Evolutionary conservation across 2,888 invertebrate genomes (phyloP).

Genomic region (Candidula unifasciata): DNA sequence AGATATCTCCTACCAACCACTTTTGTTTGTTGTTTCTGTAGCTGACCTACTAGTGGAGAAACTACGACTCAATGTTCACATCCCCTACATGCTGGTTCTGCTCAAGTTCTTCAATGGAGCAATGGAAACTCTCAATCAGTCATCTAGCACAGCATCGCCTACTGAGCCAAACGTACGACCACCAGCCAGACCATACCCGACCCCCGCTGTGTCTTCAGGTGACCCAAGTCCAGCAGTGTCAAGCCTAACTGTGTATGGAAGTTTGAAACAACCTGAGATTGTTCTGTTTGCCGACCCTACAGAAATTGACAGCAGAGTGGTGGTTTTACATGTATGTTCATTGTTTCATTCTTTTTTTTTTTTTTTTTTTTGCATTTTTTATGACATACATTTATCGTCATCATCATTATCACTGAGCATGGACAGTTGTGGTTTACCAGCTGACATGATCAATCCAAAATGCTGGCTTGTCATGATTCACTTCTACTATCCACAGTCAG

Average conservation of each 20-base stretch:
- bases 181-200: conserved; percentile 4
- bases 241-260: conserved; percentile 84
- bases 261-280: conserved; percentile 87
- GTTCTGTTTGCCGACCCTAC: conserved; percentile 83
- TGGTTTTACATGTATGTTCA: conserved; percentile 82
- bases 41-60: conserved; percentile 86
- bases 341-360: conserved; percentile 10
- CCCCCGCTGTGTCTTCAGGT: conserved; percentile 32
- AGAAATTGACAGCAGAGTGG: conserved; percentile 80
- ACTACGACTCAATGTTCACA: conserved; percentile 85
- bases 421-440: too few species aligned
- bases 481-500: too few species aligned
- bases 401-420: too few species aligned
- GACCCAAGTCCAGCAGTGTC: conserved; percentile 60
- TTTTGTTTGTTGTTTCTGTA: conserved; percentile 57
- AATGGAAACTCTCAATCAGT: conserved; percentile 69
- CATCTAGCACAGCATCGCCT: conserved; percentile 25
- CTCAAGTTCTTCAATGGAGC: conserved; percentile 83
- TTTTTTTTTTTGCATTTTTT: not conserved
- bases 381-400: not conserved
- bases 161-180: conserved; percentile 32
- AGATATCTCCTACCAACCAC: not conserved
- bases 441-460: too few species aligned
- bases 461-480: too few species aligned
- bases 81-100: conserved; percentile 84